These are phyloP conservation scores for Acanthosepion lycidas DNA, from an alignment of 2,888 invertebrate species.

Conservation along the genomic window DNA sequence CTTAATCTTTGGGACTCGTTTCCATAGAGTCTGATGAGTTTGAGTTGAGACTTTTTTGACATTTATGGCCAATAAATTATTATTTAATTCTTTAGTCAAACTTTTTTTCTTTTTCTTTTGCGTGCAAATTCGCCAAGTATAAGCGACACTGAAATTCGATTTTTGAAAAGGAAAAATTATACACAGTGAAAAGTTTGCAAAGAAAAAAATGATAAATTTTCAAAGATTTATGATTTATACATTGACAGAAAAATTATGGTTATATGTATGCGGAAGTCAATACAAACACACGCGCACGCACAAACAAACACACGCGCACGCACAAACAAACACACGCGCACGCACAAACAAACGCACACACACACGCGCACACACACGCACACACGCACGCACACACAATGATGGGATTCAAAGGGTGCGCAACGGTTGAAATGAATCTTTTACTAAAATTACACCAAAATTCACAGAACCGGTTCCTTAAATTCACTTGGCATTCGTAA, in stretches of 20 bases:
- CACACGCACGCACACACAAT: too few species aligned
- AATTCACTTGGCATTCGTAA: too few species aligned
- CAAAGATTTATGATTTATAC: neutral
- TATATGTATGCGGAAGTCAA: neutral
- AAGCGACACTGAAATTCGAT: neutral
- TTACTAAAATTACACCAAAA: too few species aligned
- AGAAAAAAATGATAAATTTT: neutral
- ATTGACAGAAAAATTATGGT: neutral
- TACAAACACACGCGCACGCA: neutral
- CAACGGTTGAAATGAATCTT: too few species aligned
- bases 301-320: neutral
- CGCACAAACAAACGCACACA: neutral
- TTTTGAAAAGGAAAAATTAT: neutral
- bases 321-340: too few species aligned
- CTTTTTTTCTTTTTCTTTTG: neutral
- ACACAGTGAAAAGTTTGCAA: neutral
- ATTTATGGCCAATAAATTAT: neutral
- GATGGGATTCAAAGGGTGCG: too few species aligned
- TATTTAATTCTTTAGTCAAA: too few species aligned
- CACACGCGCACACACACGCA: too few species aligned
- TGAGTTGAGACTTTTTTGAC: neutral
- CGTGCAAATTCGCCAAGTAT: neutral
- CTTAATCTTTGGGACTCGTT: neutral
- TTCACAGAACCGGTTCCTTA: too few species aligned
- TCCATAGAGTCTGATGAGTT: neutral